phyloP scores from a whole-genome alignment of 1,140 invertebrate genomes.

The Oncopodura yosiiana region DNA sequence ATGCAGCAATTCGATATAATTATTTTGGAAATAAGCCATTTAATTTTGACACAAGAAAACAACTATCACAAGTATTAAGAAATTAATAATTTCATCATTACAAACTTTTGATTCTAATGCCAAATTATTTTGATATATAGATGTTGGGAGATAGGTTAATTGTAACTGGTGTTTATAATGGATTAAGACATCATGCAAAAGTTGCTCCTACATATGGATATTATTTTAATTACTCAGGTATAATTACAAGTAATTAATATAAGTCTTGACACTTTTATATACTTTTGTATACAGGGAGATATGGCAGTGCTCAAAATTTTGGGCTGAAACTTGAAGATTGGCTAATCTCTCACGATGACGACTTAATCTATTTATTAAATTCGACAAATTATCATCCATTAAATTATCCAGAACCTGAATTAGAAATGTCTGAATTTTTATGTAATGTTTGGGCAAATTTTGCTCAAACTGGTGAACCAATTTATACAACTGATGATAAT shows the following conservation, averaged over 20 bases:
- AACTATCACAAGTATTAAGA: conserved; percentile 2
- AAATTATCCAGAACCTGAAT: conserved; percentile 22
- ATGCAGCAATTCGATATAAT: conserved; percentile 12
- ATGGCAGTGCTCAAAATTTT: conserved; percentile 11
- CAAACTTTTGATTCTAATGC: neutral
- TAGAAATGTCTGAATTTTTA: conserved; percentile 29
- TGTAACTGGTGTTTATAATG: conserved; percentile 12
- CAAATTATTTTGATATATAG: neutral
- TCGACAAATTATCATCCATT: conserved; percentile 16
- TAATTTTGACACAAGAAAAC: conserved; percentile 9
- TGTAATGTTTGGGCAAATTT: conserved; percentile 30
- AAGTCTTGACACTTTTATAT: too few relatives aligned
- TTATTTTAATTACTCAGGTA: conserved; percentile 25
- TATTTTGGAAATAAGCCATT: conserved; percentile 15
- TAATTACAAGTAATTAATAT: too few relatives aligned
- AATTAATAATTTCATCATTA: neutral
- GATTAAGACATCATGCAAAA: conserved; percentile 13
- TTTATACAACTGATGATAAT: conserved; percentile 19
- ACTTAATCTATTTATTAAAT: conserved; percentile 23
- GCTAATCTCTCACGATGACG: conserved; percentile 23
- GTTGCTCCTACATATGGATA: conserved; percentile 19
- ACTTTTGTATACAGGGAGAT: too few relatives aligned
- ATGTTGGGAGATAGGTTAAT: conserved; percentile 25
- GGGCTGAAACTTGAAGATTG: conserved; percentile 18
- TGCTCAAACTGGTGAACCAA: conserved; percentile 19